Base-by-base conservation (phyloP, 2,888 invertebrate genomes). In the Choristoneura rosaceana region DNA sequence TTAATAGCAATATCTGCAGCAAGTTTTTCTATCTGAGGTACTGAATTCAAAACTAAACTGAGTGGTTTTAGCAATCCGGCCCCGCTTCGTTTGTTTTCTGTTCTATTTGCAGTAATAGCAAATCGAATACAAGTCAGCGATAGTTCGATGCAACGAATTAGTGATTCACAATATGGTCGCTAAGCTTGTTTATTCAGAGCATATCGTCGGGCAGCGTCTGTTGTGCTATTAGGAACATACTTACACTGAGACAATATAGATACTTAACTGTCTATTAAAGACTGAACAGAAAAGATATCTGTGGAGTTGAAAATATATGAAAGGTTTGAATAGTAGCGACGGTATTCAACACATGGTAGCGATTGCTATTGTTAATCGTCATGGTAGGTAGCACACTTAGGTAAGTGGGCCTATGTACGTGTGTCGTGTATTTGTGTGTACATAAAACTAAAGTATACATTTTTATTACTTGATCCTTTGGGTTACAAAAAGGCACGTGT, bases 151-250 rank as follows among this genome's bases (percentile, higher is more conserved):
- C 78, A 76, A 74, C 75, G 78, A 80, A 82, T 83, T 82, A 82
- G 78, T 76, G 75, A 82, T 82, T 76, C 79, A 77, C 59, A 70
- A 74, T 76, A 73, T 69, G 75, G 75, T 71, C 34, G 15, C 71
- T 70, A 47, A 69, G 81, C 77, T 86, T 88, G 81, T 81, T 81
- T 83, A 88, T 89, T 87, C 84, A 85, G 82, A 78, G 80, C 82
- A 81, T 78, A 80, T 79, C 81, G 83, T 76, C 76, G 73, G 82
- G 80, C 84, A 81, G 82, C 81, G 83, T 82, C 33, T 67, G n/a
- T 67, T 58, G 45, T 67, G 9, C 66, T 45, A 43, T 55, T 55
- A 41, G 58, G 3, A 67, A 25, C 12, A 25, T 55, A 55, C 25
- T 12, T 12, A 55, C 10, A 55, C 10, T 12, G 0, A 55, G 25